These are phyloP conservation scores for Luffia ferchaultella DNA, from an alignment of 2,888 invertebrate genomes.

Conservation along the genomic window DNA sequence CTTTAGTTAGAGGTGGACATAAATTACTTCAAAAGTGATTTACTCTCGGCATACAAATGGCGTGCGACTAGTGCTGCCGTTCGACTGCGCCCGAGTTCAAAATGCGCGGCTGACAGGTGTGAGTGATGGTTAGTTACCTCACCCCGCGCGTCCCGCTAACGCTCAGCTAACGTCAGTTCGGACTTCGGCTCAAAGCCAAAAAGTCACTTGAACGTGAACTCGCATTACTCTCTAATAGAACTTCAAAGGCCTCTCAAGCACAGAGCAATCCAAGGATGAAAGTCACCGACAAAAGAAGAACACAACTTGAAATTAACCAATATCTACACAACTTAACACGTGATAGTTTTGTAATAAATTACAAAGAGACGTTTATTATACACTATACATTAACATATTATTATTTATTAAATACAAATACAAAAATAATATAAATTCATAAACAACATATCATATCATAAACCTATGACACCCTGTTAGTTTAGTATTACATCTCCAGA, in stretches of 20 bases:
- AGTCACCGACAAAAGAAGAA: background rate
- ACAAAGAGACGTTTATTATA: too few relatives aligned
- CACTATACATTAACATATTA: too few relatives aligned
- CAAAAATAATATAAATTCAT: too few relatives aligned
- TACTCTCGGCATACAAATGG: slow-evolving; percentile 53
- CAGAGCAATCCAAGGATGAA: background rate
- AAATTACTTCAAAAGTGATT: slow-evolving; percentile 62
- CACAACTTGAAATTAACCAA: too few relatives aligned
- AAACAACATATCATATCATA: too few relatives aligned
- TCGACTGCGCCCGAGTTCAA: slow-evolving; percentile 41
- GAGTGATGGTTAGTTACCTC: slow-evolving; percentile 23
- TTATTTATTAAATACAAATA: too few relatives aligned
- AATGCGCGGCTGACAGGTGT: slow-evolving; percentile 42
- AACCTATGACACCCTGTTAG: too few relatives aligned
- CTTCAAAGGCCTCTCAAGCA: background rate
- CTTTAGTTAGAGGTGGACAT: slow-evolving; percentile 29
- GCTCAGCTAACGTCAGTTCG: background rate
- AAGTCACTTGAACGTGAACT: background rate
- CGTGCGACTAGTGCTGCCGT: slow-evolving; percentile 42
- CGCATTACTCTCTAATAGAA: background rate
- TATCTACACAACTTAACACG: too few relatives aligned
- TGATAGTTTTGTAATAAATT: too few relatives aligned
- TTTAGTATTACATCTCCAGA: too few relatives aligned
- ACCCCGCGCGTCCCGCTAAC: background rate
- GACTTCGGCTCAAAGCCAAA: background rate